Conservation (phyloP, 1,140 invertebrate species). For the Matsumurasca onukii region DNA sequence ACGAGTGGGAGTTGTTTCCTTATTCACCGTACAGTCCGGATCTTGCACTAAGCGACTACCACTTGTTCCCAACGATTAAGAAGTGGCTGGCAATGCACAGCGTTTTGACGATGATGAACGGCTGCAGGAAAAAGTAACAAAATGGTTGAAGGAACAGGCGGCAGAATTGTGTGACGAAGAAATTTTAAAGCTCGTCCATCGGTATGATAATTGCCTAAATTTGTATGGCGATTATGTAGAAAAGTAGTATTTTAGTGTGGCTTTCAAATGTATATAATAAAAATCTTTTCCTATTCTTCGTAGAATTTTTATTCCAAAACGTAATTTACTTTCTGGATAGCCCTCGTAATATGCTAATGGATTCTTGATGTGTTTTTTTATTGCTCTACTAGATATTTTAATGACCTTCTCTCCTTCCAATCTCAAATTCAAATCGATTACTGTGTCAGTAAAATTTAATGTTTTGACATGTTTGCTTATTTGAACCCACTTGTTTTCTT, state of each 20-base stretch:
- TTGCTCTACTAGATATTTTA: too few species aligned
- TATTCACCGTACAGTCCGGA: background rate
- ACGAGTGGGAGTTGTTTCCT: too few species aligned
- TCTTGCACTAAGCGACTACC: constrained; percentile 18
- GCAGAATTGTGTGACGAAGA: background rate
- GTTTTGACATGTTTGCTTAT: too few species aligned
- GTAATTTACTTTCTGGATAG: too few species aligned
- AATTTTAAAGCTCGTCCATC: background rate
- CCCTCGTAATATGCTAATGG: too few species aligned
- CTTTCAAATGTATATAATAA: constrained; percentile 11
- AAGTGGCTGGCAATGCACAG: constrained; percentile 2
- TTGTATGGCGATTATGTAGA: constrained; percentile 18
- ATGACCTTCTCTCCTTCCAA: too few species aligned
- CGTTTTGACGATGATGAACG: constrained; percentile 22
- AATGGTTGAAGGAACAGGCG: background rate
- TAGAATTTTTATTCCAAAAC: too few species aligned
- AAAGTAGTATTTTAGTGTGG: constrained; percentile 4
- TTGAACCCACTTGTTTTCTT: too few species aligned
- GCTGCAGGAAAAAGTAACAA: background rate
- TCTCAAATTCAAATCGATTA: too few species aligned
- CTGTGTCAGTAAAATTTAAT: too few species aligned
- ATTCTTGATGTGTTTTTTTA: too few species aligned
- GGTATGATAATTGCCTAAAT: constrained; percentile 18
- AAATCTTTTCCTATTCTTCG: too few species aligned
- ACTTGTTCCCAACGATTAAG: constrained; percentile 15